A percentile compares a stretch with the other conserved stretches of the same genome.
Conservation (phyloP, 2,797 vertebrate species). For the Halcyon smyrnensis region DNA sequence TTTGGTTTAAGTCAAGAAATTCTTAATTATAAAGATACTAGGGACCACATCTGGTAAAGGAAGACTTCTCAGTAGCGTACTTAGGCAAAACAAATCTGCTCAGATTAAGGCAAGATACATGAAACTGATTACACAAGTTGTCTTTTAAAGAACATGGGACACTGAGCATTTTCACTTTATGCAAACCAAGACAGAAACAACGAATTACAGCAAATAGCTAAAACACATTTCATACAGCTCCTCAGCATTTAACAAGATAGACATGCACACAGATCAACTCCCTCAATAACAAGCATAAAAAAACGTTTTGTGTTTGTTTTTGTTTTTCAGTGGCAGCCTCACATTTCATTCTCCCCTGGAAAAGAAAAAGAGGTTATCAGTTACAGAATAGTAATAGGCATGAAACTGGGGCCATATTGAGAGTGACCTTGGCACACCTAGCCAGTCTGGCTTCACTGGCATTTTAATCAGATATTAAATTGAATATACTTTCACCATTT, state of each 20-base stretch:
- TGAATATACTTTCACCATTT: background rate
- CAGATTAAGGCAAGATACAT: background rate
- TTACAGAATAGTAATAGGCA: background rate
- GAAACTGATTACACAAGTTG: background rate
- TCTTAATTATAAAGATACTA: background rate
- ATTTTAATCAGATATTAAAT: conserved; percentile 35
- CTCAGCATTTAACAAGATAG: background rate
- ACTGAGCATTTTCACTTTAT: background rate
- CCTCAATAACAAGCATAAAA: background rate
- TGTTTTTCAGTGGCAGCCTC: background rate
- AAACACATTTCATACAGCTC: background rate
- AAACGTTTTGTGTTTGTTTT: background rate
- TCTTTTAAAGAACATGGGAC: background rate
- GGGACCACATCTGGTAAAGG: background rate
- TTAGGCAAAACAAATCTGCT: background rate
- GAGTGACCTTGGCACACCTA: background rate
- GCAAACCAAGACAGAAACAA: background rate
- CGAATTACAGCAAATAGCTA: background rate
- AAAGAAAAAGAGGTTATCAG: background rate
- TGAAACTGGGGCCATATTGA: background rate
- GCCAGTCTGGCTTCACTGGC: background rate
- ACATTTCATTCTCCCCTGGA: conserved; percentile 2
- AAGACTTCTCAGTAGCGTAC: background rate
- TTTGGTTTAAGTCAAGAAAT: background rate
- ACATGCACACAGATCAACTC: background rate